Evolutionary conservation across 2,888 invertebrate genomes (phyloP), one percentile per base, ranked within the genome.

Genomic region (Hydroisotoma schaefferi): DNA sequence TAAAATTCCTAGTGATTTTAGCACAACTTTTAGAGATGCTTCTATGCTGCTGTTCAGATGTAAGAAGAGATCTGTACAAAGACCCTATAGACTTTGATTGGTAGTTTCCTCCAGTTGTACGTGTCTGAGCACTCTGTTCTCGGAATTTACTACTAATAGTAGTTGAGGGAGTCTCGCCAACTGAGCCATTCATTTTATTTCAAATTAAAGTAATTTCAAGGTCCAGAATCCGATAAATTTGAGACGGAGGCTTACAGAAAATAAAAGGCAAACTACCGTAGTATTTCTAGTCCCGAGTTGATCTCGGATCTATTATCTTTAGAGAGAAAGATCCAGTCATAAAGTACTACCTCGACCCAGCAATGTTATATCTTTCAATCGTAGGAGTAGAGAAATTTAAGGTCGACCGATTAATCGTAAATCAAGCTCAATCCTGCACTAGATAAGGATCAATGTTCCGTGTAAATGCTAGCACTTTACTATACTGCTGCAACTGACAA

Each of bases 141-240:
- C n/a, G n/a, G n/a, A n/a, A n/a, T n/a, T n/a, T n/a, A n/a, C n/a
- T n/a, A n/a, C n/a, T n/a, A n/a, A n/a, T n/a, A n/a, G n/a, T n/a
- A n/a, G n/a, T n/a, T n/a, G 8, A 25, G 52, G 15, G 23, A 23
- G 37, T 15, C 22, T 15, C 33, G 37, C 37, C 52, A 33, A 52
- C 12, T 52, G 22, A 37, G 23, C 52, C 52, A 52, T 52, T 52
- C 52, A 52, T 52, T 52, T 52, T 37, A 52, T 52, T 52, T 52
- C 52, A 52, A 52, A 52, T 52, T 52, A 52, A 52, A 52, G 52
- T 52, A 52, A 52, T 52, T 49, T 52, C 52, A 52, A 52, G 52
- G 52, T 52, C 33, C 23, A 37, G 37, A 52, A 18, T 52, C 23
- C 52, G 37, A 52, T 52, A 52, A 52, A 52, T 52, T 49, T 49